Evolutionary conservation across 2,797 vertebrate genomes (phyloP).

Genomic region (Anabacerthia variegaticeps): DNA sequence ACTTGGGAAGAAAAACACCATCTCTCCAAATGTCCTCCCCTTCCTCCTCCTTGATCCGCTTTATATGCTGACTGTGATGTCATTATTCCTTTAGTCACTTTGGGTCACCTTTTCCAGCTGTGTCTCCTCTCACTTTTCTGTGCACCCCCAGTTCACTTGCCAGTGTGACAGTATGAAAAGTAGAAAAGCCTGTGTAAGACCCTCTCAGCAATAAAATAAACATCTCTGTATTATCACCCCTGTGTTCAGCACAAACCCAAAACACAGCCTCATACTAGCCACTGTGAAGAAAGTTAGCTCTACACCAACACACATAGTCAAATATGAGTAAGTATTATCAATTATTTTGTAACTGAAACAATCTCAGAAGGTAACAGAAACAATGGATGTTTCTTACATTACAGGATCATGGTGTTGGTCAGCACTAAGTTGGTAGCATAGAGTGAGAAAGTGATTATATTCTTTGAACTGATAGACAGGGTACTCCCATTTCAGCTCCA

Average conservation of each 20-base stretch:
- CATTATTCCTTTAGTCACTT: neutral
- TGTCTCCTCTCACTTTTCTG: neutral
- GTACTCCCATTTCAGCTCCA: too few species aligned
- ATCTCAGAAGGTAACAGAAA: too few species aligned
- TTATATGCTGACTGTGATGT: neutral
- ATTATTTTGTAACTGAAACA: too few species aligned
- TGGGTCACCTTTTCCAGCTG: fast-evolving
- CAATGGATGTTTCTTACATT: too few species aligned
- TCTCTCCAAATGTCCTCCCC: neutral
- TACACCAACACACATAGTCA: too few species aligned
- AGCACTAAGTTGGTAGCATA: too few species aligned
- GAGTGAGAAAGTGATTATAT: too few species aligned
- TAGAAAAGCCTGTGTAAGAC: neutral
- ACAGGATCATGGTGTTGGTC: too few species aligned
- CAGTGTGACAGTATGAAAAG: neutral
- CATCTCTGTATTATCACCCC: neutral
- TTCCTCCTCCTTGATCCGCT: neutral
- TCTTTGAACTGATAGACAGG: too few species aligned
- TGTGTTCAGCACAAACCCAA: neutral
- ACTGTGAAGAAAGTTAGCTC: too few species aligned
- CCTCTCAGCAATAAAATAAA: neutral
- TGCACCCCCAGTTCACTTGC: neutral
- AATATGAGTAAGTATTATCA: too few species aligned
- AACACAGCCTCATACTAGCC: neutral
- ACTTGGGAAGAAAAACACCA: neutral